A percentile compares a stretch with the other conserved stretches of the same genome.
Evolutionary conservation across 2,888 invertebrate genomes (phyloP).

Genomic region (Diarsia rubi): DNA sequence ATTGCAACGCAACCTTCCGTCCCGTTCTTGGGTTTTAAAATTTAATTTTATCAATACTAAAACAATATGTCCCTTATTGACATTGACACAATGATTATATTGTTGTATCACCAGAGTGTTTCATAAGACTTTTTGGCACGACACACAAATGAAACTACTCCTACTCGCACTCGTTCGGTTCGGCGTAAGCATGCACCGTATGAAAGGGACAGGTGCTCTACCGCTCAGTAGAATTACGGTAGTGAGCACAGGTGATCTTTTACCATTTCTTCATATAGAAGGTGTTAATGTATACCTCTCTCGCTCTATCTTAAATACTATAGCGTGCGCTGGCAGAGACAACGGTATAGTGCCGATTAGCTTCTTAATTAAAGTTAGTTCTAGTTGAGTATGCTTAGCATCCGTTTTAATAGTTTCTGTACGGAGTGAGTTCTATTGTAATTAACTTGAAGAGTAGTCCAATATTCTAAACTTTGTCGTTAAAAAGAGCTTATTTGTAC

Average conservation of each 20-base stretch:
- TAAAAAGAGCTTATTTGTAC: conserved; percentile 65
- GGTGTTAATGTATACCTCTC: conserved; percentile 85
- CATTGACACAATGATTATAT: conserved; percentile 64
- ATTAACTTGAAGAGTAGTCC: conserved; percentile 80
- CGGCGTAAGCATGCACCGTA: conserved; percentile 89
- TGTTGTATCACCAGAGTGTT: conserved; percentile 40
- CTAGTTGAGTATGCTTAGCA: conserved; percentile 86
- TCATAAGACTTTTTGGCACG: conserved; percentile 73
- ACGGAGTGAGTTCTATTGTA: conserved; percentile 78
- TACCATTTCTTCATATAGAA: conserved; percentile 84
- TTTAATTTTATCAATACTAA: conserved; percentile 54
- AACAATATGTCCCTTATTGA: conserved; percentile 45
- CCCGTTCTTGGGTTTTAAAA: conserved; percentile 82
- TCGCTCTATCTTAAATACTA: conserved; percentile 75
- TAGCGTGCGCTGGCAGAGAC: conserved; percentile 72
- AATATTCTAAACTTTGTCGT: conserved; percentile 77
- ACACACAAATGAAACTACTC: conserved; percentile 83
- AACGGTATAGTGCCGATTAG: conserved; percentile 73
- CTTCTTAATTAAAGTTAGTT: conserved; percentile 83
- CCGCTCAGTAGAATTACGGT: conserved; percentile 89
- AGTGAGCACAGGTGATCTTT: conserved; percentile 91
- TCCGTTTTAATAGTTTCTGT: conserved; percentile 83
- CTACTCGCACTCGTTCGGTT: conserved; percentile 90
- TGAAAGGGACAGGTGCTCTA: conserved; percentile 91
- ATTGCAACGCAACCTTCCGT: conserved; percentile 88